Evolutionary conservation across 2,888 invertebrate genomes (phyloP).

Genomic region (Trichopoda pennipes): DNA sequence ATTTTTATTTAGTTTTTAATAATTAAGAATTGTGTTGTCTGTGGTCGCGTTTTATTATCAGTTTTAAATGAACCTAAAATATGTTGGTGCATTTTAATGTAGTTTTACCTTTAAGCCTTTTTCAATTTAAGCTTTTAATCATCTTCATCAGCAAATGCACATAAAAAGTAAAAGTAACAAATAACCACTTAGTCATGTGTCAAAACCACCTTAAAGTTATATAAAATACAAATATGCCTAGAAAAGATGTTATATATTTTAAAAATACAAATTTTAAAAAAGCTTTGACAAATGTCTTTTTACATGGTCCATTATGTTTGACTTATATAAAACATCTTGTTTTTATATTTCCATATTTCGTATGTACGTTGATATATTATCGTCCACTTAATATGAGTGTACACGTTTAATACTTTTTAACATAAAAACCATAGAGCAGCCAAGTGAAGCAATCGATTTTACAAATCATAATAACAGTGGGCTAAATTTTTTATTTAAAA

Average conservation of each 20-base stretch:
- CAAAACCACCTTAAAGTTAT: conserved; percentile 26
- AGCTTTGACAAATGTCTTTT: conserved; percentile 52
- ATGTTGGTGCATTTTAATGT: too few species aligned
- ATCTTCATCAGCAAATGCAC: too few species aligned
- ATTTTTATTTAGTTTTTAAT: too few species aligned
- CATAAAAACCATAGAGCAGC: conserved; percentile 1
- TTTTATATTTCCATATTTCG: neutral
- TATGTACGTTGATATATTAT: neutral
- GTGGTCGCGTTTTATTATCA: too few species aligned
- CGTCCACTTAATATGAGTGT: neutral
- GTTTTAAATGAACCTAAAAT: too few species aligned
- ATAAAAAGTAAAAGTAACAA: neutral
- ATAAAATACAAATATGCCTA: conserved; percentile 28
- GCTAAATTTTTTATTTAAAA: neutral
- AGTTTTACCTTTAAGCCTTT: too few species aligned
- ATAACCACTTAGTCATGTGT: conserved; percentile 41
- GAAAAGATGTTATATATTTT: conserved; percentile 32
- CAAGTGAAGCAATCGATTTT: conserved; percentile 2
- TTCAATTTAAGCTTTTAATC: too few species aligned
- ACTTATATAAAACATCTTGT: conserved; percentile 23
- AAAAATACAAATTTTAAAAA: neutral
- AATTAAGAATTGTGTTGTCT: too few species aligned
- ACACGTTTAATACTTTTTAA: neutral
- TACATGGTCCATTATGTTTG: conserved; percentile 36
- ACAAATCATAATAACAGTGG: conserved; percentile 29